phyloP scores from a whole-genome alignment of 2,888 invertebrate species.

The Tipula confusa region DNA sequence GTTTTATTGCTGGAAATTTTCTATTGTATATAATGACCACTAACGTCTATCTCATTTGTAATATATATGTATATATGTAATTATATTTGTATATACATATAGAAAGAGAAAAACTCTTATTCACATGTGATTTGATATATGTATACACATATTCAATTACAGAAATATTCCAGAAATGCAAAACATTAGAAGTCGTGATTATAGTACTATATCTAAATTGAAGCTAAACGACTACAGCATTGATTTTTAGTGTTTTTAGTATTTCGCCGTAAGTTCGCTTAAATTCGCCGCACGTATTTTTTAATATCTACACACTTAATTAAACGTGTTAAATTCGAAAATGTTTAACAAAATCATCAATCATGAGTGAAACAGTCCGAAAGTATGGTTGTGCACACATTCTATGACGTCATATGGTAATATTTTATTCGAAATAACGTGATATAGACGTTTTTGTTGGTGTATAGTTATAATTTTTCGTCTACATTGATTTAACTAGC shows the following conservation, averaged over 20 bases:
- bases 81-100: too few species aligned
- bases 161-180: background rate
- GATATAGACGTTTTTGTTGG: too few species aligned
- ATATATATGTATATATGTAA: too few species aligned
- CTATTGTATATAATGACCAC: constrained; percentile 3
- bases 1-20: background rate
- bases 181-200: background rate
- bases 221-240: background rate
- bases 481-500: too few species aligned
- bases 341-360: too few species aligned
- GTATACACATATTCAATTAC: background rate
- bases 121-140: too few species aligned
- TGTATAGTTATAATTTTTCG: too few species aligned
- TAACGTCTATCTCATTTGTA: background rate
- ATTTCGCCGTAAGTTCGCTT: background rate
- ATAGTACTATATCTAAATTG: background rate
- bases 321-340: too few species aligned
- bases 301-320: background rate
- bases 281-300: background rate
- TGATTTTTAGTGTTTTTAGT: background rate
- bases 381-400: too few species aligned
- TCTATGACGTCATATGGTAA: too few species aligned
- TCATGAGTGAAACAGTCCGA: too few species aligned
- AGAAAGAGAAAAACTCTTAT: background rate
- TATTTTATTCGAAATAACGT: too few species aligned